A percentile compares a stretch with the other conserved stretches of the same genome.
These are phyloP conservation scores for Protula sp. DNA, from an alignment of 2,888 invertebrate species.

Conservation along the genomic window DNA sequence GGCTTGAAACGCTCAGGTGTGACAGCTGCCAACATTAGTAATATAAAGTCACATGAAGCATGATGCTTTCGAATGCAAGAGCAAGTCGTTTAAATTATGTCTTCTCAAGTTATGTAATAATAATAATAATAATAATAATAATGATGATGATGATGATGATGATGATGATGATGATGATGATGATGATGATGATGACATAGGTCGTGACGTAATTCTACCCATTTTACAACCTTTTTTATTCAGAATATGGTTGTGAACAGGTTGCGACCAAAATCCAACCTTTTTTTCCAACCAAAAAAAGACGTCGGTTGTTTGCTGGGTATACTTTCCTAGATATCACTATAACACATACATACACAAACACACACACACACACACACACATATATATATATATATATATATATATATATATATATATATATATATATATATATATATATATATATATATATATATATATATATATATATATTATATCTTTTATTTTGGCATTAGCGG, in stretches of 20 bases:
- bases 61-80: too few species aligned
- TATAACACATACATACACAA: conserved; percentile 4
- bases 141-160: background rate
- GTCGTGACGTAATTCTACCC: too few species aligned
- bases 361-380: background rate
- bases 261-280: too few species aligned
- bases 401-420: conserved; percentile 7
- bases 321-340: background rate
- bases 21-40: too few species aligned
- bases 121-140: background rate
- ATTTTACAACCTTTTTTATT: too few species aligned
- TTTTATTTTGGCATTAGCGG: too few species aligned
- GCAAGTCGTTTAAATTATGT: background rate
- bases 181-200: conserved; percentile 11
- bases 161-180: background rate
- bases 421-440: conserved; percentile 8
- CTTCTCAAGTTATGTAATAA: background rate
- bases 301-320: too few species aligned
- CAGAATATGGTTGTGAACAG: too few species aligned
- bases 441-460: conserved; percentile 4
- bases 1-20: too few species aligned
- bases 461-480: too few species aligned
- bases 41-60: too few species aligned
- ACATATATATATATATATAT: conserved; percentile 5
- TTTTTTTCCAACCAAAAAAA: too few species aligned